Evolutionary conservation across 2,113 vertebrate genomes (phyloP).

Genomic region (Crotalus helleri): DNA sequence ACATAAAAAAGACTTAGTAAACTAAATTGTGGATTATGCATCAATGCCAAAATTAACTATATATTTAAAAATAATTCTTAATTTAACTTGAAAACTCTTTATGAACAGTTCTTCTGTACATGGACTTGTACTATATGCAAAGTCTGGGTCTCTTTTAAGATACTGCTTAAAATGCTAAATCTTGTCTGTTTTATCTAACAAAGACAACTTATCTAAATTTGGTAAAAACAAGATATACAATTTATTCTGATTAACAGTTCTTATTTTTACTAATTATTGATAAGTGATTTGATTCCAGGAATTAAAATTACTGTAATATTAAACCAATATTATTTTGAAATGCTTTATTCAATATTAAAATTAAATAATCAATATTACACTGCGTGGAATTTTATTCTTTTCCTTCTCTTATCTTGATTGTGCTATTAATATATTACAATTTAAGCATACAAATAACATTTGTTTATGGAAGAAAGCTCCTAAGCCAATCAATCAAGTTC

Average conservation of each 20-base stretch:
- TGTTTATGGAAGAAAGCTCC: background rate
- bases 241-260: background rate
- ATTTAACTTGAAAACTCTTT: background rate
- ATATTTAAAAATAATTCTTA: background rate
- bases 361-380: background rate
- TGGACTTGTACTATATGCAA: background rate
- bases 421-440: background rate
- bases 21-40: background rate
- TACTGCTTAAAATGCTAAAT: background rate
- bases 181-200: background rate
- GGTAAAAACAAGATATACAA: background rate
- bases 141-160: background rate
- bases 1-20: background rate
- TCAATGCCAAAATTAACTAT: background rate
- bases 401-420: background rate
- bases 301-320: background rate
- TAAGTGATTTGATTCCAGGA: background rate
- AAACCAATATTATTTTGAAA: background rate
- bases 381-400: background rate
- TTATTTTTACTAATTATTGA: background rate
- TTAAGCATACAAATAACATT: background rate
- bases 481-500: background rate
- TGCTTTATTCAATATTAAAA: background rate
- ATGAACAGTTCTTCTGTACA: background rate
- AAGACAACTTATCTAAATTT: background rate